Evolutionary conservation across 2,113 vertebrate genomes (phyloP).

Genomic region (Apistogramma diplotaenia): DNA sequence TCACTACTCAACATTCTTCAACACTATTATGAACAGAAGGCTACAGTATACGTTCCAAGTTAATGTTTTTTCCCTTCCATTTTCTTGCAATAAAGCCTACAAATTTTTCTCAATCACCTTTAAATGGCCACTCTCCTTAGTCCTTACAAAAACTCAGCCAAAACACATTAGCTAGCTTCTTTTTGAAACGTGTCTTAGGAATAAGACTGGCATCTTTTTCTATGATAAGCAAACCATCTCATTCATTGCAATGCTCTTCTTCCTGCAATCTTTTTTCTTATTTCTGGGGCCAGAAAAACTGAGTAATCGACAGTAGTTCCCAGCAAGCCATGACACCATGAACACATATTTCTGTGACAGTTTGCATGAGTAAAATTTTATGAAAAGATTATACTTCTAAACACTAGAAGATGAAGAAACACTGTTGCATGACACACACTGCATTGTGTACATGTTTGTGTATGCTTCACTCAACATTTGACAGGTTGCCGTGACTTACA

Average conservation of each 20-base stretch:
- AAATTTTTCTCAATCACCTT: too few relatives aligned
- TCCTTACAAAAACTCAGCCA: too few relatives aligned
- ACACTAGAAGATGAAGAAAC: not conserved
- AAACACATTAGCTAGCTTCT: too few relatives aligned
- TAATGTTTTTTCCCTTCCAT: too few relatives aligned
- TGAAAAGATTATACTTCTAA: not conserved
- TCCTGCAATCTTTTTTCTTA: not conserved
- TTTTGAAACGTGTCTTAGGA: not conserved
- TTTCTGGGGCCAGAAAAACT: not conserved
- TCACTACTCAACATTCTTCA: not conserved
- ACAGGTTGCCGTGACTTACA: not conserved
- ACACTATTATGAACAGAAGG: not conserved
- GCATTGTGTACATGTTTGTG: not conserved
- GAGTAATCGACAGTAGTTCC: not conserved
- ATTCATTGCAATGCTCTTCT: not conserved
- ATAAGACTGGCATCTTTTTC: not conserved
- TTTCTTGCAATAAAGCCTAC: too few relatives aligned
- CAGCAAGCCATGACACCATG: not conserved
- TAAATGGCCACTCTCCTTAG: too few relatives aligned
- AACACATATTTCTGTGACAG: fast-evolving
- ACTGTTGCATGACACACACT: not conserved
- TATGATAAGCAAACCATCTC: not conserved
- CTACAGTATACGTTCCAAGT: not conserved
- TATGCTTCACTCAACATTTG: not conserved
- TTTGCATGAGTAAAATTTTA: not conserved